Percentiles rank a stretch among this genome's conserved stretches.
Conservation (phyloP, 2,797 vertebrate species). For the Trachops cirrhosus region DNA sequence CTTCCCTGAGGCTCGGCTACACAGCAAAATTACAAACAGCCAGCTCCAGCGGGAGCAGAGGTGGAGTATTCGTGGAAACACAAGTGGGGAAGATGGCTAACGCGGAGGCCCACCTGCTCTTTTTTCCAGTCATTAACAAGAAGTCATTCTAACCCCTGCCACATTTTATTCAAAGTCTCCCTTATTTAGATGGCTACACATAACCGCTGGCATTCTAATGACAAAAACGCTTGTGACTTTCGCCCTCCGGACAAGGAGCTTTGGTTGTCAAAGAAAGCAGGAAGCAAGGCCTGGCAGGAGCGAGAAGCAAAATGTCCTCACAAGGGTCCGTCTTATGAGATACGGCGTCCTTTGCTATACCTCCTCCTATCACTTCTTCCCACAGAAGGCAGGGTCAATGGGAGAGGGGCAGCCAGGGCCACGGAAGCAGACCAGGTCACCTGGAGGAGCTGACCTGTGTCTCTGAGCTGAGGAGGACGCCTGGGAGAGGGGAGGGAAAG, state of each 20-base stretch:
- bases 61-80: not conserved
- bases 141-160: not conserved
- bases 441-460: not conserved
- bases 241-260: not conserved
- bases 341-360: not conserved
- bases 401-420: not conserved
- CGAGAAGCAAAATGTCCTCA: not conserved
- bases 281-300: not conserved
- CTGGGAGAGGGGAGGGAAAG: not conserved
- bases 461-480: not conserved
- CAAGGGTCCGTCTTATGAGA: not conserved
- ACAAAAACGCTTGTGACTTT: not conserved
- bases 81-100: not conserved
- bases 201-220: not conserved
- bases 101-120: not conserved
- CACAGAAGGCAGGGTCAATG: not conserved
- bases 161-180: not conserved
- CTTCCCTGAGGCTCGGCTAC: not conserved
- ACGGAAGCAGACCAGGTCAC: fast-evolving
- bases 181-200: not conserved
- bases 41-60: not conserved
- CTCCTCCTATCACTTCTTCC: not conserved
- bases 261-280: not conserved
- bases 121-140: not conserved
- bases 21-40: not conserved